phyloP scores from a whole-genome alignment of 1,140 invertebrate genomes.

The Tetramorium parvispinum region DNA sequence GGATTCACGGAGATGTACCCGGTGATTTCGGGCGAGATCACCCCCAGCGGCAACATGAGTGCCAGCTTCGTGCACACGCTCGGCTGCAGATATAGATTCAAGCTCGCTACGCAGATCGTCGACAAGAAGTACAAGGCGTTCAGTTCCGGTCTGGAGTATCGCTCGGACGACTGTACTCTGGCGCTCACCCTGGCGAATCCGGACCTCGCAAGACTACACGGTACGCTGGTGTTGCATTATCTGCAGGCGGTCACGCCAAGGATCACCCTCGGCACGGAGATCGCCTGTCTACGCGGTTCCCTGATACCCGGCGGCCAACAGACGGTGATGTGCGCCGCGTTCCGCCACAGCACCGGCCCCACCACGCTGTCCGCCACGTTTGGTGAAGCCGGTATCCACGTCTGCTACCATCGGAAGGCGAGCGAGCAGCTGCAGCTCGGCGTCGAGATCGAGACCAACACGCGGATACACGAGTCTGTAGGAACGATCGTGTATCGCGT shows the following conservation, averaged over 20 bases:
- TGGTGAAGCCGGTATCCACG: slow-evolving; percentile 87
- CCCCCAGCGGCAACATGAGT: slow-evolving; percentile 91
- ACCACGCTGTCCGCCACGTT: slow-evolving; percentile 90
- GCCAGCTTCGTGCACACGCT: slow-evolving; percentile 91
- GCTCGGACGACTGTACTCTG: slow-evolving; percentile 88
- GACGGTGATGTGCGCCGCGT: slow-evolving; percentile 88
- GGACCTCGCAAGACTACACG: slow-evolving; percentile 88
- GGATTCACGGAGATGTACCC: slow-evolving; percentile 89
- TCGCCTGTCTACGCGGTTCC: slow-evolving; percentile 89
- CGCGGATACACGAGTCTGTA: slow-evolving; percentile 88
- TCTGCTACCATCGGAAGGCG: slow-evolving; percentile 91
- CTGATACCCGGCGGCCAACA: slow-evolving; percentile 89
- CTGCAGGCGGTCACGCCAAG: slow-evolving; percentile 89
- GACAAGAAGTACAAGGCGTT: slow-evolving; percentile 87
- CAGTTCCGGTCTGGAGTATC: slow-evolving; percentile 88
- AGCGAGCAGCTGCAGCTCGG: slow-evolving; percentile 89
- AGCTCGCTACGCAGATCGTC: slow-evolving; percentile 90
- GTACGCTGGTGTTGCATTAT: slow-evolving; percentile 89
- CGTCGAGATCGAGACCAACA: slow-evolving; percentile 87
- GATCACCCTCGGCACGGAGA: slow-evolving; percentile 90
- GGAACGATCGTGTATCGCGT: slow-evolving; percentile 91
- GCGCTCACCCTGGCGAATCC: slow-evolving; percentile 89
- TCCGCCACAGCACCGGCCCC: slow-evolving; percentile 89
- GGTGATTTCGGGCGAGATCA: slow-evolving; percentile 90
- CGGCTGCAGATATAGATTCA: slow-evolving; percentile 87